A percentile compares a stretch with the other conserved stretches of the same genome.
Evolutionary conservation across 2,888 invertebrate genomes (phyloP).

Genomic region (Steromphala cineraria): DNA sequence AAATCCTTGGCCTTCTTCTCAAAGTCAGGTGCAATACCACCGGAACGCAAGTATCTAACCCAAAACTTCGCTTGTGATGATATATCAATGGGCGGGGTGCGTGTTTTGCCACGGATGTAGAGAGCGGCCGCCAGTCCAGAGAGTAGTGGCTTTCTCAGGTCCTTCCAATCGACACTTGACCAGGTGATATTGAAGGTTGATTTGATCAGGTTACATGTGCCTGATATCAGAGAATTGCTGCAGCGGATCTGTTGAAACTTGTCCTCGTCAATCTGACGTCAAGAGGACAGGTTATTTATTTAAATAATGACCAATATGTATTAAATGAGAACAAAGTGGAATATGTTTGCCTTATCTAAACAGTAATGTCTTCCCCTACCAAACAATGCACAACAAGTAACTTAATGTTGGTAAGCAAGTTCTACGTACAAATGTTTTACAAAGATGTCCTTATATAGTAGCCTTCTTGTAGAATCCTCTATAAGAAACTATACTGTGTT

Average conservation of each 20-base stretch:
- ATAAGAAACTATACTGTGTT: too few species aligned
- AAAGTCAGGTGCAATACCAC: not conserved
- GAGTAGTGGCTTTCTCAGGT: slow-evolving; percentile 58
- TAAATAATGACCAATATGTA: too few species aligned
- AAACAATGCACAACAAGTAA: too few species aligned
- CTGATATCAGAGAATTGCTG: not conserved
- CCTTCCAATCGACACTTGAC: slow-evolving; percentile 53
- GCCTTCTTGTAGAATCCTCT: too few species aligned
- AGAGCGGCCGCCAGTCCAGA: slow-evolving; percentile 62
- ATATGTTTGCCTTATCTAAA: too few species aligned
- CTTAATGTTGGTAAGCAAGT: too few species aligned
- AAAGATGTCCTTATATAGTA: too few species aligned
- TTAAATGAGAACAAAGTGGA: too few species aligned
- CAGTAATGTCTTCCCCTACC: too few species aligned
- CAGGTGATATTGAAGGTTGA: slow-evolving; percentile 54
- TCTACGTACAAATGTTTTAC: too few species aligned
- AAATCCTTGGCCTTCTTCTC: not conserved
- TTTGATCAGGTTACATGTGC: slow-evolving; percentile 35
- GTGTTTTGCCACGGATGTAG: not conserved
- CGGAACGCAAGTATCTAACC: not conserved
- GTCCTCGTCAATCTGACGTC: slow-evolving; percentile 36
- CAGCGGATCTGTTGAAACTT: slow-evolving; percentile 34
- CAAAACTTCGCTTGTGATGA: not conserved
- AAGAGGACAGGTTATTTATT: too few species aligned
- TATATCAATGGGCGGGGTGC: not conserved